Base-by-base conservation (phyloP, 2,797 vertebrate genomes). In the Gouania willdenowi region DNA sequence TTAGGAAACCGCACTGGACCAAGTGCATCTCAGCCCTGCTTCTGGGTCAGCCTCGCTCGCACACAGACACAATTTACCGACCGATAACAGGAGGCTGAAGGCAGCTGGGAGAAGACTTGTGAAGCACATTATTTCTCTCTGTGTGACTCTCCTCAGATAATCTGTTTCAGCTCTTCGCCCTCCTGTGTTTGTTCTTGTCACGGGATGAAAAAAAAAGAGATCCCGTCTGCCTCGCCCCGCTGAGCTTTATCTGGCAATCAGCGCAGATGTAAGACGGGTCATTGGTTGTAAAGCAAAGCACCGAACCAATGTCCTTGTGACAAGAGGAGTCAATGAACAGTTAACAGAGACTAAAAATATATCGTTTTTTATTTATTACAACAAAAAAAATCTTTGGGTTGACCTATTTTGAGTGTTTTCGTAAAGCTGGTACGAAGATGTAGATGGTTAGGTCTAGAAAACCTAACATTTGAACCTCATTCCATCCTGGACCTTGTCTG, bases 281-380 rank as follows among this genome's bases (percentile, higher is more conserved):
- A 23, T 44, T 29, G 2, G 39, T 32, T 1, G 11, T 29, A 34
- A 51, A 63, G 47, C 42, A 65, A 38, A 12, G 42, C 37, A 25
- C 37, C 4, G 27, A n/a, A 34, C 42, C 10, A 39, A 44, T 44
- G 36, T 68, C 58, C 40, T 52, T 33, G 6, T 22, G 46, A 63
- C 36, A 32, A 37, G 49, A 62, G 22, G 0, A 64, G 61, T 56
- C 58, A 55, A 73, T 78, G n/a, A n/a, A n/a, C n/a, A n/a, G n/a
- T n/a, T n/a, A n/a, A n/a, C n/a, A n/a, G n/a, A n/a, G n/a, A n/a
- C n/a, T n/a, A n/a, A n/a, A n/a, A n/a, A n/a, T n/a, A n/a, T n/a
- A n/a, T n/a, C n/a, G n/a, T n/a, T n/a, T n/a, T n/a, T n/a, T n/a
- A n/a, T n/a, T n/a, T n/a, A n/a, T n/a, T n/a, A n/a, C n/a, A n/a